Base-by-base conservation (phyloP, 1,140 invertebrate genomes). In the Cataglyphis hispanica region DNA sequence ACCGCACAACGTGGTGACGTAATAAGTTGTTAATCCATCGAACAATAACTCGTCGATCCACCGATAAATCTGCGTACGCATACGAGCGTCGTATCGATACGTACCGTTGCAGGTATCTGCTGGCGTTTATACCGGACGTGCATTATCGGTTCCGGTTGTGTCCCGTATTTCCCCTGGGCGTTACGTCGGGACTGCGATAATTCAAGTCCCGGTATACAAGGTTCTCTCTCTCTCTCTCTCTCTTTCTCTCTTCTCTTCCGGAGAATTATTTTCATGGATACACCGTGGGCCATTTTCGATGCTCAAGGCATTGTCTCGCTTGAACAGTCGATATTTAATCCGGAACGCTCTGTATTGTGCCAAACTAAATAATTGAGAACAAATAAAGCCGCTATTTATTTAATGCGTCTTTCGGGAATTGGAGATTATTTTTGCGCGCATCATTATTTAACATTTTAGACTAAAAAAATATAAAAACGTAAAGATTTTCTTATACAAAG, bases 131-230 rank as follows among this genome's bases (percentile, higher is more conserved):
- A 91, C 56, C 58, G 25, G 56, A 69, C 22, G 88, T 77, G 76
- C 86, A 92, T 92, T 93, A 93, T 93, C 92, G 91, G 91, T 89
- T 91, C 81, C 86, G 91, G 88, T 90, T 90, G 89, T 87, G 90
- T 91, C 89, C 88, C 87, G 89, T 93, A 94, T 94, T 94, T 94
- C 93, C 91, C 91, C 56, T 16, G 88, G 76, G 93, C 85, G 87
- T 86, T 87, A 91, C 87, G 84, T 91, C 89, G 86, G 78, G 86
- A 88, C 87, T 84, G 72, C 86, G 89, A 94, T 94, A 93, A 94
- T 91, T 94, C 88, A 89, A 84, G 53, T 66, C n/a, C 46, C 16
- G 40, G 74, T 50, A 43, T 67, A 76, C 70, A 58, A 74, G 46
- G 63, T 40, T 72, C n/a, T 74, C 50, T 50, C 13, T 46, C 43